A percentile compares a stretch with the other conserved stretches of the same genome.
These are phyloP conservation scores for Theonella swinhoei DNA, from an alignment of 37 sponge, comb jelly and placozoan genomes.

Conservation along the genomic window DNA sequence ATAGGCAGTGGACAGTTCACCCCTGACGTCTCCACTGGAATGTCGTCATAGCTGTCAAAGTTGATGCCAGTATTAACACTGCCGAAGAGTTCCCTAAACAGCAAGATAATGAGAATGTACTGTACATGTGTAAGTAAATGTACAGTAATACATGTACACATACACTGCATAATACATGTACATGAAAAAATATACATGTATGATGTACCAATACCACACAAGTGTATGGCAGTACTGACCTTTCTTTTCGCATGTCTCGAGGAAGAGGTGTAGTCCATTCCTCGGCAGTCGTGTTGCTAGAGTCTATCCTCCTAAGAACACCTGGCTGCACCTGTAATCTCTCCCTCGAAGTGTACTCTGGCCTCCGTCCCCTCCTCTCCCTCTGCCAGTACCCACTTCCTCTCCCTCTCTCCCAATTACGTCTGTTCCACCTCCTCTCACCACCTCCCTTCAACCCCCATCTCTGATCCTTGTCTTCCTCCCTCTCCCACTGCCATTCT, in stretches of 20 bases:
- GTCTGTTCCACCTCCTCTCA: neutral
- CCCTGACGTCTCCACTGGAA: constrained; percentile 95
- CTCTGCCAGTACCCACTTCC: neutral
- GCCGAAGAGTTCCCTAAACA: constrained; percentile 86
- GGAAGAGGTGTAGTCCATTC: constrained; percentile 73
- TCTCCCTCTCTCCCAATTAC: neutral
- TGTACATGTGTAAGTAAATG: too few relatives aligned
- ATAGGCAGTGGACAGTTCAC: constrained; percentile 74
- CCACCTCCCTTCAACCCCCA: too few relatives aligned
- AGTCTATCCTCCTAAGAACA: neutral
- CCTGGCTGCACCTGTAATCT: neutral
- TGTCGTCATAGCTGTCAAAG: constrained; percentile 97
- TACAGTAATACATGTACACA: too few relatives aligned
- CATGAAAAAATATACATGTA: neutral
- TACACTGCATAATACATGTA: neutral
- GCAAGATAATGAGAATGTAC: neutral
- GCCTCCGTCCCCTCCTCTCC: neutral
- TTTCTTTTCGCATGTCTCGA: constrained; percentile 66
- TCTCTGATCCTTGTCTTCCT: neutral
- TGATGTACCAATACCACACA: neutral
- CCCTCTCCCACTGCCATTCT: neutral
- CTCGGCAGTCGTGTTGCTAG: neutral
- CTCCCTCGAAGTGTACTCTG: neutral
- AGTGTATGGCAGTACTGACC: constrained; percentile 35
- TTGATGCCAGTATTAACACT: constrained; percentile 93